A percentile compares a stretch with the other conserved stretches of the same genome.
Conservation (phyloP, 2,797 vertebrate species). For the Pantherophis vulpinus region DNA sequence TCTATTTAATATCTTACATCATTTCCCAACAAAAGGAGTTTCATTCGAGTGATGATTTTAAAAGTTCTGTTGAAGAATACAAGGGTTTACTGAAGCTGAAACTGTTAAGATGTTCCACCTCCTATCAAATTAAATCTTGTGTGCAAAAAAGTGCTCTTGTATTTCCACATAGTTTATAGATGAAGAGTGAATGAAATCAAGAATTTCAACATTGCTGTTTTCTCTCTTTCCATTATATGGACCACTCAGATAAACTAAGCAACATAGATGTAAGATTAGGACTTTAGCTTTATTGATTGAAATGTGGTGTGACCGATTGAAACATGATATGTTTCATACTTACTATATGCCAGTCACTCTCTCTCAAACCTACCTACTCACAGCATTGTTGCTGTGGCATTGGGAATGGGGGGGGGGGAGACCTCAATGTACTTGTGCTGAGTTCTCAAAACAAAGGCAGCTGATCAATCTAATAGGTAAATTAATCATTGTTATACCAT, state of each 20-base stretch:
- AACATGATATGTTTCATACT: background rate
- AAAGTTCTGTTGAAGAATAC: background rate
- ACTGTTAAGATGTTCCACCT: background rate
- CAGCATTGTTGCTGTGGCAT: background rate
- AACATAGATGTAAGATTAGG: too few relatives aligned
- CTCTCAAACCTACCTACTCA: background rate
- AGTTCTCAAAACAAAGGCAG: background rate
- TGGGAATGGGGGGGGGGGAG: background rate
- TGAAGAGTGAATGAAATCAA: background rate
- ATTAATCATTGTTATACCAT: slow-evolving; percentile 13
- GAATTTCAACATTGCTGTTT: background rate
- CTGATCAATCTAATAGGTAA: background rate
- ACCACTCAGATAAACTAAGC: too few relatives aligned
- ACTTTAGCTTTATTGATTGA: too few relatives aligned
- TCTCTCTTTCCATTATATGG: too few relatives aligned
- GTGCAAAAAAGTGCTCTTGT: background rate
- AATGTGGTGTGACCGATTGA: too few relatives aligned
- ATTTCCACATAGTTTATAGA: background rate
- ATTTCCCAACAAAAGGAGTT: background rate
- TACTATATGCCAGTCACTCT: background rate
- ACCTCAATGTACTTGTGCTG: background rate
- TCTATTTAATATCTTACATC: background rate
- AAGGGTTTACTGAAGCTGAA: slow-evolving; percentile 1
- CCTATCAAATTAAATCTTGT: background rate
- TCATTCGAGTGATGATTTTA: background rate